Percentiles rank a stretch among this genome's conserved stretches.
Conservation (phyloP, 1,140 invertebrate genomes). For the Brachionus asplanchnoidis region DNA sequence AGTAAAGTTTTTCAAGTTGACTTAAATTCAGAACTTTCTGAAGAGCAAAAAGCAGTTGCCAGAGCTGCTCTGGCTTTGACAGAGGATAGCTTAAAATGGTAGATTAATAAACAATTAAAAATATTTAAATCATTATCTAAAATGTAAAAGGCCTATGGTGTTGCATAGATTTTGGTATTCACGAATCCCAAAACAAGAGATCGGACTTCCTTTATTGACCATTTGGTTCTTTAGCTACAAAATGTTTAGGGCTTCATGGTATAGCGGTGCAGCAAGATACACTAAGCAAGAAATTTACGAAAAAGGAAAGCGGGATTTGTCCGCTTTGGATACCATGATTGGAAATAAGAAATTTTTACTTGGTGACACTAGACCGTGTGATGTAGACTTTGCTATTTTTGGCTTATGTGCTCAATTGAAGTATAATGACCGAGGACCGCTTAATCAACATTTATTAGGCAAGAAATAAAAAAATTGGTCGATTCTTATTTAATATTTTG, state of each 20-base stretch:
- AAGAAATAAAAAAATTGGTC: neutral
- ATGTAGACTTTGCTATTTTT: constrained; percentile 41
- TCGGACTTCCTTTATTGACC: neutral
- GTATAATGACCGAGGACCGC: constrained; percentile 9
- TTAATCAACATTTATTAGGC: constrained; percentile 29
- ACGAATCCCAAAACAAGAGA: neutral
- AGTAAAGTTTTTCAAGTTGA: constrained; percentile 31
- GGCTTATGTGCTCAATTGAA: neutral
- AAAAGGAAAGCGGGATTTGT: constrained; percentile 14
- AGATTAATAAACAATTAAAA: neutral
- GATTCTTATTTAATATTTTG: neutral
- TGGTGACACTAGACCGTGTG: constrained; percentile 13
- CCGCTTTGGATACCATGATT: neutral
- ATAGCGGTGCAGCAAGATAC: neutral
- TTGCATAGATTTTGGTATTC: constrained; percentile 35
- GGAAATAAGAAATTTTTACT: constrained; percentile 38
- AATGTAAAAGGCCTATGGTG: neutral
- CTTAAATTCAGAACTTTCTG: constrained; percentile 17
- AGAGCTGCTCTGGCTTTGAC: neutral
- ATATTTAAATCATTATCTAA: neutral
- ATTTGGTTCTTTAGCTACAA: neutral
- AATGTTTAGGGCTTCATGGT: neutral
- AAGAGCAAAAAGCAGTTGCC: constrained; percentile 14
- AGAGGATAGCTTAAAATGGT: constrained; percentile 36
- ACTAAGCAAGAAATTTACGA: neutral